Base-by-base conservation (phyloP, 2,797 vertebrate genomes). In the Chelon labrosus region DNA sequence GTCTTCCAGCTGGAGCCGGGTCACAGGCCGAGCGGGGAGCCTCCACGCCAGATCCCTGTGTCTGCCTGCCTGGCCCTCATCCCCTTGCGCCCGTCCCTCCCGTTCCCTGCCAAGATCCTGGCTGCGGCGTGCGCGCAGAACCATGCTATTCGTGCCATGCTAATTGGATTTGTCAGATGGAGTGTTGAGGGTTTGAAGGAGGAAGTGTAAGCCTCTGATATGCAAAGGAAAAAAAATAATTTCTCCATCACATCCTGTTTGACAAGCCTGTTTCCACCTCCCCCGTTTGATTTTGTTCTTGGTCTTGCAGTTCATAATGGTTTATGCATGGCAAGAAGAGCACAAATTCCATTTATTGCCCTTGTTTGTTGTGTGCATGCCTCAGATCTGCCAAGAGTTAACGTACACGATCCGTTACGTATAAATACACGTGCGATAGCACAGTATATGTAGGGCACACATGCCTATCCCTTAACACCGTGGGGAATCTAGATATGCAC, bases 131-230 rank as follows among this genome's bases (percentile, higher is more conserved):
- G 55, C 65, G 73, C 35, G 51, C 65, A 70, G 49, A 79, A 51
- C 80, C 77, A 63, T 79, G 67, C 83, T 84, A 66, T 73, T 83
- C 75, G 73, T 84, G 80, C 89, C 77, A 62, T 44, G 58, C 62
- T 88, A 88, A 92, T 87, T 77, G 82, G 83, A 89, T 89, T 87
- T 89, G 84, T 87, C 89, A 83, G 82, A 78, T 59, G 65, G 78
- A 66, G 73, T 63, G 67, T 53, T 75, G 66, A 74, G 75, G 70
- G 75, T 77, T 69, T 72, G 76, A 63, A 49, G 47, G 76, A 76
- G 69, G 84, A 79, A 73, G 77, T 78, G 66, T 72, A 79, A 83
- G 73, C 66, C 56, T 78, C 41, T 71, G 76, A 83, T 89, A 82
- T 80, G 67, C 70, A 81, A 87, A 71, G 80, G 31, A 31, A 78